phyloP scores from a whole-genome alignment of 2,888 invertebrate genomes.

The Dasypolia templi region DNA sequence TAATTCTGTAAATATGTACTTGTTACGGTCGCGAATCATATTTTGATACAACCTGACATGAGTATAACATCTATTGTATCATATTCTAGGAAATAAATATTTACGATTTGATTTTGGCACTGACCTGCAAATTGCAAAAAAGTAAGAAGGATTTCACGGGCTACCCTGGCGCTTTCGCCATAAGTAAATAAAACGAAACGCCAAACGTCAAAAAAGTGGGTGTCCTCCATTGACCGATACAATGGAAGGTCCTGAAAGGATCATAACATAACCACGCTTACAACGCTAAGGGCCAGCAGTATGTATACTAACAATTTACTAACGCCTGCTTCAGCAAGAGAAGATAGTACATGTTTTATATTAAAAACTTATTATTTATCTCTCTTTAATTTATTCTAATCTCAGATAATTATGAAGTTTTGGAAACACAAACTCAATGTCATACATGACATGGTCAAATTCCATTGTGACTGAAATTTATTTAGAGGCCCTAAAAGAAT shows the following conservation, averaged over 20 bases:
- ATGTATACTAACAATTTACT: conserved; percentile 18
- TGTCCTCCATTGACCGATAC: not conserved
- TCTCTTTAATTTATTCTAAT: no score
- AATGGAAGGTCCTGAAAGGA: not conserved
- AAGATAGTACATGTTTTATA: not conserved
- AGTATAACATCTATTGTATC: no score
- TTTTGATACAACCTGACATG: no score
- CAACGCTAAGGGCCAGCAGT: not conserved
- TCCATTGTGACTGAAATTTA: not conserved
- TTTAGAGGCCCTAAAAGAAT: no score
- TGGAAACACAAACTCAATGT: not conserved
- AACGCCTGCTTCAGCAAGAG: conserved; percentile 1
- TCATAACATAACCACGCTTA: not conserved
- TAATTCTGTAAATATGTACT: no score
- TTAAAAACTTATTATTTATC: not conserved
- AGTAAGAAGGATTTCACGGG: no score
- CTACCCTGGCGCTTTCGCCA: no score
- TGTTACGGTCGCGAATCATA: no score
- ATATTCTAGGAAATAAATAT: no score
- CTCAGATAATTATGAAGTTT: not conserved
- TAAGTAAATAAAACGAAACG: not conserved
- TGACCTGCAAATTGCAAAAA: no score
- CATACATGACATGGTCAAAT: not conserved
- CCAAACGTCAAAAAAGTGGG: not conserved
- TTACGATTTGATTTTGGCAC: no score